Evolutionary conservation across 1,140 invertebrate species (phyloP), one percentile per base, ranked within the genome.

Genomic region (Venturia canescens): DNA sequence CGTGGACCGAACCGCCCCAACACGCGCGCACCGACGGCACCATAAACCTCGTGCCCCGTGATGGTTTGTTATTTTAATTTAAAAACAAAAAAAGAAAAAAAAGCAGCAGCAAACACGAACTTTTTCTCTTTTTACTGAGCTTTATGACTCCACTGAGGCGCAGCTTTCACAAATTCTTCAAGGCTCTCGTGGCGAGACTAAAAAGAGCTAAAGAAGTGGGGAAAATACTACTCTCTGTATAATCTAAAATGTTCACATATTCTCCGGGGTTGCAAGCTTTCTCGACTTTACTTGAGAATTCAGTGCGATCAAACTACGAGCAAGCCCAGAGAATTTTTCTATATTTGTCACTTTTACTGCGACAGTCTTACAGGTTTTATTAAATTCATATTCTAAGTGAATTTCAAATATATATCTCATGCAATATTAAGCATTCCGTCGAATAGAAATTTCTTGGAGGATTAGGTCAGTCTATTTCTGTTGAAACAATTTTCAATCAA

Each of bases 121-220:
- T 72, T 50, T 26, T 72, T 50, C 26, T 27, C 13, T 72, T 72
- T 72, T 44, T 50, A 50, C 70, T 57, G 21, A 72, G 34, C 44
- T 72, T 70, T 72, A 72, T 38, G 71, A 74, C 71, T 74, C 48
- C 48, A 21, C 44, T 57, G 71, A 53, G 48, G 44, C 71, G 53
- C 53, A 57, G 26, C 13, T 74, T 74, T 50, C 71, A 48, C 53
- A 74, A 74, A 74, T 74, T 74, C 44, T 74, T 48, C 21, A 29
- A 53, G 71, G 7, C 71, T 74, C 71, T 74, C 71, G 71, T n/a
- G 48, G 71, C 13, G 21, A 31, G 71, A 74, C 48, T 13, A 18
- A 31, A 31, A 27, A 74, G 26, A 26, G 48, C 18, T 57, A 74
- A 74, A 48, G 23, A 1, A 26, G 60, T 6, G 60, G 27, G 60